These are phyloP conservation scores for Xenentodon cancila DNA, from an alignment of 2,797 vertebrate genomes.

Conservation along the genomic window DNA sequence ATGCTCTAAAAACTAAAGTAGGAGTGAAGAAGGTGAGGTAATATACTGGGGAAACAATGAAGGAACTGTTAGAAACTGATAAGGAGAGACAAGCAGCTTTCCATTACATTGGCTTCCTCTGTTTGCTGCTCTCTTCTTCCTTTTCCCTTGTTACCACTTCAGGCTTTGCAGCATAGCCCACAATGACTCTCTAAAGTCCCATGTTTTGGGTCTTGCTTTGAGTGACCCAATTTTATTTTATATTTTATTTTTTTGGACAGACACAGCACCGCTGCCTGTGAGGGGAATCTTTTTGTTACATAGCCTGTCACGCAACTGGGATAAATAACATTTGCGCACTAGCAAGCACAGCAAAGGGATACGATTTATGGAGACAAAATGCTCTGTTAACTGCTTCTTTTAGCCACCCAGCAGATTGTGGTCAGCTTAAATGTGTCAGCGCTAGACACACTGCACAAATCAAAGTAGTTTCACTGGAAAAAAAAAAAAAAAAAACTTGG, in stretches of 20 bases:
- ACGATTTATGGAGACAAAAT: conserved; percentile 48
- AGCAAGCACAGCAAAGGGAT: conserved; percentile 34
- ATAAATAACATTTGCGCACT: conserved; percentile 43
- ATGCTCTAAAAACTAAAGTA: too few relatives aligned
- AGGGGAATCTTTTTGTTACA: conserved; percentile 44
- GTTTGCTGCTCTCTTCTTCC: conserved; percentile 1
- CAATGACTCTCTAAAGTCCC: conserved; percentile 26
- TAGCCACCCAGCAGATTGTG: conserved; percentile 35
- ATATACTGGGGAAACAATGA: too few relatives aligned
- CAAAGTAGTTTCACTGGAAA: conserved; percentile 41
- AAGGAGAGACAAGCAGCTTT: neutral
- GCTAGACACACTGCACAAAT: conserved; percentile 42
- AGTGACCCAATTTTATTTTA: conserved; percentile 52
- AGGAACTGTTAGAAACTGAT: too few relatives aligned
- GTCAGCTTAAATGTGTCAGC: conserved; percentile 35
- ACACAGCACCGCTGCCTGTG: conserved; percentile 32
- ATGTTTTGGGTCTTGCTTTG: conserved; percentile 42
- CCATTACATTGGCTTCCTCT: neutral
- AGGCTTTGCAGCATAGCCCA: conserved; percentile 24
- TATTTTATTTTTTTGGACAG: conserved; percentile 21
- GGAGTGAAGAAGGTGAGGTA: too few relatives aligned
- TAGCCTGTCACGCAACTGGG: conserved; percentile 52
- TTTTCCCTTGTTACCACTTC: conserved; percentile 12
- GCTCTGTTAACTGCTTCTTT: conserved; percentile 49
- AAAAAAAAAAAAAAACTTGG: conserved; percentile 47